Percentiles rank a stretch among this genome's conserved stretches.
These are phyloP conservation scores for Platysteira castanea DNA, from an alignment of 2,113 vertebrate species.

Conservation along the genomic window DNA sequence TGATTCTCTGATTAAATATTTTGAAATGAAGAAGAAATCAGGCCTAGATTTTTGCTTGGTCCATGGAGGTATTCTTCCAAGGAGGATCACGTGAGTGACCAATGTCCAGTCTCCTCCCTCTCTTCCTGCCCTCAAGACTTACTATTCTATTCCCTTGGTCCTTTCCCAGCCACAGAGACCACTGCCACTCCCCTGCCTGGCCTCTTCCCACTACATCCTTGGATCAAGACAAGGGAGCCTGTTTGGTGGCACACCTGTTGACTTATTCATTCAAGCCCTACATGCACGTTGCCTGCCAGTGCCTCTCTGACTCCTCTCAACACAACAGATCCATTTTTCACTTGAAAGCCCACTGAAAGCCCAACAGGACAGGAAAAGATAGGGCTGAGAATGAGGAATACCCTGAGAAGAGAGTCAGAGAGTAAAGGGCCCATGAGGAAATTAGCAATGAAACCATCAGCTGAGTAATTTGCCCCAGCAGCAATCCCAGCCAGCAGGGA, in stretches of 20 bases:
- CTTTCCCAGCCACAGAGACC: background rate
- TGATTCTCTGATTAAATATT: constrained; percentile 26
- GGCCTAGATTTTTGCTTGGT: background rate
- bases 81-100: background rate
- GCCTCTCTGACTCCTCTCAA: background rate
- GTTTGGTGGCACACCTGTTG: background rate
- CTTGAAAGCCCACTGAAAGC: background rate
- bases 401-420: background rate
- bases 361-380: background rate
- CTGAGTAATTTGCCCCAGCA: background rate
- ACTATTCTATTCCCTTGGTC: accelerated
- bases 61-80: background rate
- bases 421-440: background rate
- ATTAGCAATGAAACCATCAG: background rate
- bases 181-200: background rate
- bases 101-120: background rate
- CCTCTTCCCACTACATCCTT: background rate
- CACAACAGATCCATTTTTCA: background rate
- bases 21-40: background rate
- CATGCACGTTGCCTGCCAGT: background rate
- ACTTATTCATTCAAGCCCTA: background rate
- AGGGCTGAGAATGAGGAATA: background rate
- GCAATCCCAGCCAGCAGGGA: background rate
- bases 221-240: background rate
- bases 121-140: background rate